A percentile compares a stretch with the other conserved stretches of the same genome.
Conservation (phyloP, 64 coral and sea anemone genomes). For the Cladopsammia gracilis region DNA sequence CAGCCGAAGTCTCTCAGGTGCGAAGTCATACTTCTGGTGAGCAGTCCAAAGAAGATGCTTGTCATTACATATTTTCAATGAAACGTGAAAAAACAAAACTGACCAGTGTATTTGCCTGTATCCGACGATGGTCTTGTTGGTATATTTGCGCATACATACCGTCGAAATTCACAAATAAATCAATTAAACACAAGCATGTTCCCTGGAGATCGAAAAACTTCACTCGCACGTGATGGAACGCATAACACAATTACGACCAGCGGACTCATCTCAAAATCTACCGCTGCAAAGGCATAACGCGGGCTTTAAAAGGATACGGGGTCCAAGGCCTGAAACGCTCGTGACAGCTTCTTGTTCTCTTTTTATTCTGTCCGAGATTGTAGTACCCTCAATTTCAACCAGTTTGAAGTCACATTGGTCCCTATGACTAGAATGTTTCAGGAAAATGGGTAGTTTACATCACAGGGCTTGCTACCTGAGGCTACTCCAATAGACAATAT, state of each 20-base stretch:
- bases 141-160: too few species aligned
- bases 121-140: not conserved
- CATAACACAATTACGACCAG: not conserved
- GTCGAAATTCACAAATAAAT: too few species aligned
- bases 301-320: not conserved
- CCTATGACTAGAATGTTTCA: too few species aligned
- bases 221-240: not conserved
- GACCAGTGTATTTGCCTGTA: not conserved
- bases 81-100: not conserved
- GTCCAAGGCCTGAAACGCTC: not conserved
- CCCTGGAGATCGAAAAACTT: not conserved
- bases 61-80: not conserved
- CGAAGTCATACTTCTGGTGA: not conserved
- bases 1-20: not conserved
- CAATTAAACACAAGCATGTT: too few species aligned
- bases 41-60: not conserved
- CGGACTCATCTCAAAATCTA: too few species aligned
- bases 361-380: too few species aligned
- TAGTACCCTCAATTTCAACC: too few species aligned
- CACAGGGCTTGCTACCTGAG: too few species aligned
- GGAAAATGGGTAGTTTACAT: too few species aligned
- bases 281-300: not conserved
- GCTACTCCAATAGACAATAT: too few species aligned
- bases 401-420: too few species aligned
- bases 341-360: too few species aligned